Conservation (phyloP, 2,113 vertebrate species). For the Gnathonemus echidnorhynchus region DNA sequence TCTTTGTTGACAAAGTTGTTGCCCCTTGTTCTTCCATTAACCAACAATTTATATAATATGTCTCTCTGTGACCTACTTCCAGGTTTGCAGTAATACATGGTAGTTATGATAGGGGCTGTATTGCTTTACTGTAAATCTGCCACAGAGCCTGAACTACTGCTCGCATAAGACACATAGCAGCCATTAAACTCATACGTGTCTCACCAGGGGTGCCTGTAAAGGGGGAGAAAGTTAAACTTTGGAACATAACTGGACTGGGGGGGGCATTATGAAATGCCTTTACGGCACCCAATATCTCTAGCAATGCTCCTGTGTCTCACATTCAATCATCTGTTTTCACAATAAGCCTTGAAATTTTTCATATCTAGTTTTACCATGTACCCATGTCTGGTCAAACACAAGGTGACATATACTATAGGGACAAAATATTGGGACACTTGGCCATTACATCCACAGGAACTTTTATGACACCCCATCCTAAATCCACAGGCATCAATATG, state of each 20-base stretch:
- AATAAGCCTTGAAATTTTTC: background rate
- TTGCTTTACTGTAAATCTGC: background rate
- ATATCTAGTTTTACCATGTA: background rate
- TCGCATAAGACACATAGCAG: background rate
- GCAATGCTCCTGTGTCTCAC: background rate
- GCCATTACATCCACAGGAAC: background rate
- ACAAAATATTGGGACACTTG: background rate
- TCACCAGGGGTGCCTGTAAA: background rate
- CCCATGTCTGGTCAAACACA: background rate
- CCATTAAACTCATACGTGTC: background rate
- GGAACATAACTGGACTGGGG: too few relatives aligned
- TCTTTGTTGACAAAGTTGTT: background rate
- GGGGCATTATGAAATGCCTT: too few relatives aligned
- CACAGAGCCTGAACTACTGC: background rate
- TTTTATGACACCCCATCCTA: background rate
- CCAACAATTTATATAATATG: background rate
- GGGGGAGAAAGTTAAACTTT: too few relatives aligned
- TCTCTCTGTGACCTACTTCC: background rate
- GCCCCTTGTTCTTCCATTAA: background rate
- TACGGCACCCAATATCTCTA: too few relatives aligned
- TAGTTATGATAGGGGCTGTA: background rate
- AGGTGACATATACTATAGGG: background rate
- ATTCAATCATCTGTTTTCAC: background rate
- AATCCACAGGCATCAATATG: background rate
- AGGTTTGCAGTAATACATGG: background rate